Base-by-base conservation (phyloP, 2,888 invertebrate species). In the Congeria kusceri region DNA sequence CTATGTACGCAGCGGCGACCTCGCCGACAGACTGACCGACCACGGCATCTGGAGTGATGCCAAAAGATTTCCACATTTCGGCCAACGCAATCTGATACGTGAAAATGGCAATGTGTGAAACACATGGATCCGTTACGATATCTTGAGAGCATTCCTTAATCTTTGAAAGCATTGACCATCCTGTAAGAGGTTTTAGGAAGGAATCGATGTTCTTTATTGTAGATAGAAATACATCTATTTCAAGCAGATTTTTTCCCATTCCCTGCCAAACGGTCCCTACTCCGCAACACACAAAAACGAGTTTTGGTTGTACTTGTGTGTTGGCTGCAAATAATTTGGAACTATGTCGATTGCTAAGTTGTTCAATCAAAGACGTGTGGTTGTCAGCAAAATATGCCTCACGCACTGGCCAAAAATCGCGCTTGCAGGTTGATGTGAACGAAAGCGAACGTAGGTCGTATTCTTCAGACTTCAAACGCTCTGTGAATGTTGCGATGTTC, bases 11-110 rank as follows among this genome's bases (percentile, higher is more conserved):
- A 3, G 89, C 88, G 20, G 88, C 87, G 3, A 89, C 87, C 59
- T 89, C 89, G 1, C 89, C 88, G 13, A 88, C 80, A 9, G 88
- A 88, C 59, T 88, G 89, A 23, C 89, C 89, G 28, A 89, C 61
- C 11, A 87, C 72, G n/a, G 61, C 63, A 72, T 77, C 74, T 1
- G 88, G 83, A 18, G 20, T 9, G 20, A 89, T 65, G 13, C 88
- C 88, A n/a, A 73, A 80, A 20, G 75, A 44, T 57, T 69, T 67
- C 86, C 86, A 86, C 23, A 88, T 57, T 0, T 49, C 46, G 11
- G 74, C 65, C 5, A 87, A 49, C 4, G 76, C 87, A 3, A 88
- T 73, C 76, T 89, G 88, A 44, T 74, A 77, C 3, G 86, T 75
- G 72, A 89, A 89, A 71, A 88, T 85, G 15, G 87, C 82, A 1